Base-by-base conservation (phyloP, 1,140 invertebrate genomes). In the Wiebesia pumilae region DNA sequence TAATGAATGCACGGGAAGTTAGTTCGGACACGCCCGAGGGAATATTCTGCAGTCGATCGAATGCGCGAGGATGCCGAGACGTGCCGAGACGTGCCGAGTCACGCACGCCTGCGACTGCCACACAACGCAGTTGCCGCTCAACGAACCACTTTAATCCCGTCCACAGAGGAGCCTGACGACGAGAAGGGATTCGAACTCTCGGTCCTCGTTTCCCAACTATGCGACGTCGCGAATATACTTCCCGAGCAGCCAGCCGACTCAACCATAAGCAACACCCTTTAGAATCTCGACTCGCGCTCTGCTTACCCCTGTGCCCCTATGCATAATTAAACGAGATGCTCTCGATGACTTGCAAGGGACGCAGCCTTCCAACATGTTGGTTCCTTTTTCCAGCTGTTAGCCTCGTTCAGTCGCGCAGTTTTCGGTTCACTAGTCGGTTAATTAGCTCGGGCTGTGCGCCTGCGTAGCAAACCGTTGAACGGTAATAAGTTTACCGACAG, bases 281-380 rank as follows among this genome's bases (percentile, higher is more conserved):
- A 43, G 27, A 69, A 43, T 69, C 80, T 43, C 79, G 58, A 43
- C 47, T 0, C 38, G 35, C 7, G 14, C 51, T 0, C 19, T n/a
- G 78, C n/a, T 30, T 16, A 58, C 67, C 30, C 35, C 51, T 58
- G 24, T 51, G 38, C 40, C 80, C 19, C 71, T 58, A 54, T 85
- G 40, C 86, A 51, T 84, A 87, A 87, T 87, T 87, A 87, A 82
- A 71, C 65, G 65, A 43, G 75, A 54, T 30, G 73, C 38, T 43
- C 33, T 43, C 30, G 43, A 82, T 65, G 58, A 58, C 10, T 58
- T 21, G 54, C 54, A 3, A 10, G 54, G 19, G 43, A 47, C 43
- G 6, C 43, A 47, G 14, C 38, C 78, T 80, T 27, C n/a, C 35
- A 16, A 3, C 58, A n/a, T 62, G 6, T 6, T 10, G 1, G 65